Evolutionary conservation across 2,888 invertebrate species (phyloP).

Genomic region (Watsonalla cultraria): DNA sequence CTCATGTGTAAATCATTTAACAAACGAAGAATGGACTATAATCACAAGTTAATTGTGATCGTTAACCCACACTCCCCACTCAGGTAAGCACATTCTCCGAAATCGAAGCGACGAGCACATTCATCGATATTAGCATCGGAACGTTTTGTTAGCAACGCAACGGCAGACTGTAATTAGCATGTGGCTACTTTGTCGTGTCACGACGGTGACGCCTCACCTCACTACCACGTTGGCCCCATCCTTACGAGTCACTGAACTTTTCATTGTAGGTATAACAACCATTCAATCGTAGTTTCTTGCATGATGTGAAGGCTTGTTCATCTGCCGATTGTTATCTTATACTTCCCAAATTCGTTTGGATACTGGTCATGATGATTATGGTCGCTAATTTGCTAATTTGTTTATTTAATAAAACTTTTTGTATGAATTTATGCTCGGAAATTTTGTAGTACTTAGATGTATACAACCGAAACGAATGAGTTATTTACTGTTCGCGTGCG

Average conservation of each 20-base stretch:
- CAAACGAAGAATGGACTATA: conserved; percentile 1
- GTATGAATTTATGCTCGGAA: neutral
- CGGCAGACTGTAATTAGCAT: conserved; percentile 65
- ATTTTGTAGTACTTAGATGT: neutral
- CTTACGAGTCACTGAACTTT: conserved; percentile 60
- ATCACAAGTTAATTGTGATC: neutral
- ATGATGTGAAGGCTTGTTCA: neutral
- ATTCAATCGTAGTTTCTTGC: neutral
- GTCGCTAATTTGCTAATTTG: neutral
- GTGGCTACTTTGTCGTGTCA: conserved; percentile 61
- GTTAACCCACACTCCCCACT: neutral
- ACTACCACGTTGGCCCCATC: conserved; percentile 32
- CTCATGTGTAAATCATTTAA: neutral
- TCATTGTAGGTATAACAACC: conserved; percentile 16
- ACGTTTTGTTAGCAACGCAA: conserved; percentile 38
- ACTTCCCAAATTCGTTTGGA: neutral
- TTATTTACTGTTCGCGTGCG: neutral
- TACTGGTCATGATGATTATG: neutral
- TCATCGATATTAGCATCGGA: conserved; percentile 18
- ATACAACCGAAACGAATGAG: neutral
- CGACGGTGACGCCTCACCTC: conserved; percentile 44
- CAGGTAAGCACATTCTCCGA: conserved; percentile 1
- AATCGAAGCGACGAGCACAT: conserved; percentile 6
- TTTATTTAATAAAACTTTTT: neutral
- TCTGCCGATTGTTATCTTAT: neutral